A percentile compares a stretch with the other conserved stretches of the same genome.
Evolutionary conservation across 1,140 invertebrate species (phyloP).

Genomic region (Drosophila insularis): DNA sequence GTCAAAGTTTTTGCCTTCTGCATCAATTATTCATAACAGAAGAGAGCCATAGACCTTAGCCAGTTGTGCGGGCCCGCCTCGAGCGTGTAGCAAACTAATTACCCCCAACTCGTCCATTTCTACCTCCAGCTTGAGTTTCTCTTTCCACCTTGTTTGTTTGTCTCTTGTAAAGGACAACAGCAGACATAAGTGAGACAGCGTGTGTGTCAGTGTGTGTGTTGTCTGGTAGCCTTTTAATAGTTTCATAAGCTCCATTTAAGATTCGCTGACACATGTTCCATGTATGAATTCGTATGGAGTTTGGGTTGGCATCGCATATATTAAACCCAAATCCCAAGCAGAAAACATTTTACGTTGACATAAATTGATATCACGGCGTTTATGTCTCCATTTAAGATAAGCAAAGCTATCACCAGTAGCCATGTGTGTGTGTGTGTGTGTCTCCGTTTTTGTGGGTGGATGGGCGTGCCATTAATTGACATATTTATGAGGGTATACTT

Average conservation of each 20-base stretch:
- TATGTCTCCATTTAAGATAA: conserved; percentile 77
- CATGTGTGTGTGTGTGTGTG: background rate
- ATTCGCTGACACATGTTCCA: conserved; percentile 81
- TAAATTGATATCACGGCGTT: conserved; percentile 79
- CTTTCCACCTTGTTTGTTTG: conserved; percentile 55
- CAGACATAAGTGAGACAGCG: conserved; percentile 36
- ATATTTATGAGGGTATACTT: conserved; percentile 77
- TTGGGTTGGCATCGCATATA: conserved; percentile 50
- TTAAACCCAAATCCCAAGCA: conserved; percentile 52
- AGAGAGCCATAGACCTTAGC: conserved; percentile 4
- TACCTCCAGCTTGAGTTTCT: background rate
- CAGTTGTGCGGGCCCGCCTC: conserved; percentile 56
- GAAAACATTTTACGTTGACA: conserved; percentile 68
- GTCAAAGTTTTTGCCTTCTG: conserved; percentile 67
- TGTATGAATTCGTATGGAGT: conserved; percentile 42
- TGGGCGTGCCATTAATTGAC: conserved; percentile 70
- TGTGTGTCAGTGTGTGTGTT: conserved; percentile 29
- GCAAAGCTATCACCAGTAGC: conserved; percentile 28
- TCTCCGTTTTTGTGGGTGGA: background rate
- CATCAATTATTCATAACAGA: conserved; percentile 69
- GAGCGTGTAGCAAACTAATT: conserved; percentile 77
- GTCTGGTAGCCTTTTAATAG: conserved; percentile 78
- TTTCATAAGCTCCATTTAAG: conserved; percentile 82
- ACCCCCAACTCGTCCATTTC: conserved; percentile 45
- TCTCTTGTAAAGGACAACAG: conserved; percentile 43